Evolutionary conservation across 2,113 vertebrate species (phyloP).

Genomic region (Recurvirostra avosetta): DNA sequence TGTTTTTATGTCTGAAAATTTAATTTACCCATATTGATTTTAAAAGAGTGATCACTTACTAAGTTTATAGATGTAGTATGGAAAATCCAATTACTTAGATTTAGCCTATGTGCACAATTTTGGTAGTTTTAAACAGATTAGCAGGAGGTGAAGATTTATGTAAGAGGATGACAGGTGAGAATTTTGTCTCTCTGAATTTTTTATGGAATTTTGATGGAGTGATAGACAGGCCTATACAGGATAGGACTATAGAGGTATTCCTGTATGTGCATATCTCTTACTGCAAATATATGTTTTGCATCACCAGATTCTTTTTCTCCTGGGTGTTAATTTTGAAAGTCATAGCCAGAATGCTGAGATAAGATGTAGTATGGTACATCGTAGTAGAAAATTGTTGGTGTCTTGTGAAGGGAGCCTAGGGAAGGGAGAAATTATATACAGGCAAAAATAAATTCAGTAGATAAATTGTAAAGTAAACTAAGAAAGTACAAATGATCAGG

Average conservation of each 20-base stretch:
- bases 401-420: background rate
- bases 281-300: background rate
- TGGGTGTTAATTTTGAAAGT: background rate
- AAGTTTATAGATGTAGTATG: background rate
- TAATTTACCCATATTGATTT: background rate
- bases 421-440: background rate
- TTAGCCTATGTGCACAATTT: background rate
- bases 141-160: background rate
- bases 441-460: background rate
- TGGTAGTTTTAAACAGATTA: background rate
- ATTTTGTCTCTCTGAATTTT: background rate
- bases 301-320: background rate
- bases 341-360: background rate
- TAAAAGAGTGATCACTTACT: background rate
- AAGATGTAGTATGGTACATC: background rate
- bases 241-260: background rate
- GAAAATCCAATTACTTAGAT: background rate
- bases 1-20: background rate
- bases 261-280: background rate
- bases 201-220: background rate
- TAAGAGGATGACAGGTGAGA: background rate
- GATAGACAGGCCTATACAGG: background rate
- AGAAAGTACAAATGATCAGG: background rate
- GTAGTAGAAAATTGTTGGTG: background rate
- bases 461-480: background rate